Conservation (phyloP, 2,797 vertebrate genomes). For the Podarcis siculus region DNA sequence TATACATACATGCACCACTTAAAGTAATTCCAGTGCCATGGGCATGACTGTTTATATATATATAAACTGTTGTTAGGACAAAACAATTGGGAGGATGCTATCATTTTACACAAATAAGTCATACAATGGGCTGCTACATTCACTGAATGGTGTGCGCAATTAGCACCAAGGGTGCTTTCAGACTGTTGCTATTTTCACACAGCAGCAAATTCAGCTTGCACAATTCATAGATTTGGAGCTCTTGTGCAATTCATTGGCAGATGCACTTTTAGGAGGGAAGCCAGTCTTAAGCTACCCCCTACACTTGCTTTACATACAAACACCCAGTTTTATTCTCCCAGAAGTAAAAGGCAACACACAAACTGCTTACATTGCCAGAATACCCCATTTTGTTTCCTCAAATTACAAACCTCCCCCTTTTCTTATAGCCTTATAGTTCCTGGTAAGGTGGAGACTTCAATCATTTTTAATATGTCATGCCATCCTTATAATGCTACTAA, state of each 20-base stretch:
- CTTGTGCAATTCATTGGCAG: neutral
- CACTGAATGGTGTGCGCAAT: neutral
- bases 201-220: too few species aligned
- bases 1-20: neutral
- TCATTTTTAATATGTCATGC: neutral
- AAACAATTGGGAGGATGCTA: neutral
- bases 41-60: too few species aligned
- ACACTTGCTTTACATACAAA: neutral
- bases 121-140: neutral
- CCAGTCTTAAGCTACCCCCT: neutral
- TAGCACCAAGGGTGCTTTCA: too few species aligned
- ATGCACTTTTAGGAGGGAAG: neutral
- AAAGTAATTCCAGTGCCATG: too few species aligned
- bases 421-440: neutral
- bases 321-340: neutral
- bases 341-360: neutral
- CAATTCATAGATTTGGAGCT: too few species aligned
- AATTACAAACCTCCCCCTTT: neutral
- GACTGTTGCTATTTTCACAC: too few species aligned
- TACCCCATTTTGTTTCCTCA: neutral
- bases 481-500: neutral
- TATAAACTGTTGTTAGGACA: neutral
- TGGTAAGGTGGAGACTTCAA: neutral
- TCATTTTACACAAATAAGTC: neutral
- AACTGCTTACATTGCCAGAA: neutral